These are phyloP conservation scores for Periparus ater DNA, from an alignment of 2,797 vertebrate species.

Conservation along the genomic window DNA sequence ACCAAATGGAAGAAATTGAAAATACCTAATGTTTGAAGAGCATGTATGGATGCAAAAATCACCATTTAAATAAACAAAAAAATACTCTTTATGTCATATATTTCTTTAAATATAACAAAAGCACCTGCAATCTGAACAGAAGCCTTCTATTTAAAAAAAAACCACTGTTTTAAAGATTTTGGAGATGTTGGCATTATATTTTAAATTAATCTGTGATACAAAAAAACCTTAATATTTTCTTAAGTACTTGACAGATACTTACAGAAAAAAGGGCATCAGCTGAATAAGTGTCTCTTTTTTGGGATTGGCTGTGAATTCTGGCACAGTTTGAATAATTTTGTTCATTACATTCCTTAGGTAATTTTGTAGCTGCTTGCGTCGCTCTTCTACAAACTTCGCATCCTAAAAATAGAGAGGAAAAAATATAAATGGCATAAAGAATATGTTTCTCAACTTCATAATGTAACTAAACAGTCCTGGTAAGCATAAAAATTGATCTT, in stretches of 20 bases:
- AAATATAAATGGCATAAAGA: background rate
- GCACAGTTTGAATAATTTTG: conserved; percentile 94
- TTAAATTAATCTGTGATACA: background rate
- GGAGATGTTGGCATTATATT: background rate
- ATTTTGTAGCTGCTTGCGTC: conserved; percentile 93
- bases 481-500: background rate
- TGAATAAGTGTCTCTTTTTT: conserved; percentile 92
- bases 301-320: conserved; percentile 89
- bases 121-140: background rate
- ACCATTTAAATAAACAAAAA: background rate
- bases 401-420: conserved; percentile 78
- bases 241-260: conserved; percentile 73
- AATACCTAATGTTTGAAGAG: background rate
- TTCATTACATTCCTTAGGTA: conserved; percentile 97
- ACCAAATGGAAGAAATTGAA: background rate
- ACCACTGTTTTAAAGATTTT: background rate
- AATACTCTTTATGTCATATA: background rate
- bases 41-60: background rate
- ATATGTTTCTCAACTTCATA: background rate
- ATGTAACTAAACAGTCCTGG: background rate
- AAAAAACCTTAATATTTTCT: background rate
- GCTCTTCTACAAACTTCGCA: conserved; percentile 96
- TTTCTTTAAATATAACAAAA: background rate
- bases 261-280: conserved; percentile 95
- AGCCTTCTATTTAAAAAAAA: background rate